Evolutionary conservation across 2,113 vertebrate genomes (phyloP), one percentile per base, ranked within the genome.

Genomic region (Campylorhamphus procurvoides): DNA sequence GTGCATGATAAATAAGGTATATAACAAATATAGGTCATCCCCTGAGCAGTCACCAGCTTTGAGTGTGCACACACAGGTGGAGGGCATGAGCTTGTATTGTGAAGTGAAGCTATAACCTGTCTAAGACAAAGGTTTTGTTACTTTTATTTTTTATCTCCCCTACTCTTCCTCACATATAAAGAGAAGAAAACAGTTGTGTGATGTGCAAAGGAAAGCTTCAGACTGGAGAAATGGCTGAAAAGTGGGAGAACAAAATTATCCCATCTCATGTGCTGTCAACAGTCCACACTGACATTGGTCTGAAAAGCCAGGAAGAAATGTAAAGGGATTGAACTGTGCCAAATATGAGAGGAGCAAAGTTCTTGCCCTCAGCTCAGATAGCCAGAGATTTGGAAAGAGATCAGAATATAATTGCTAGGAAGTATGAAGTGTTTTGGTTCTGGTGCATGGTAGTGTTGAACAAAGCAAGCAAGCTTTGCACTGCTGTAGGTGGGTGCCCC

Each of bases 241-340:
- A 59, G 12, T 5, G 39, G 23, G 14, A 72, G 52, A 79, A 28
- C 9, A 46, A 66, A 24, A 2, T 8, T 40, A 5, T 52, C 29
- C 18, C 6, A 9, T 29, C 37, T 60, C 0, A 0, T 27, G 24
- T 5, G 4, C n/a, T 75, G 28, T 28, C 49, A 46, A 22, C 18
- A 67, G 59, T 18, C 62, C 37, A 37, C 8, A 8, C 24, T n/a
- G 28, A 28, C 8, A 5, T 5, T 44, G 23, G 29, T 60, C 35
- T 83, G 46, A 83, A 88, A 88, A 88, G 33, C 50, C 24, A 12
- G 44, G 42, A 50, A 40, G 52, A 67, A 79, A 67, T 85, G 9
- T 37, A 7, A 50, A 72, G 63, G 53, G 35, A 11, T 52, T 37
- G 49, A 87, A 29, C 39, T 4, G 11, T n/a, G 8, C 27, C 35